Percentiles rank a stretch among this genome's conserved stretches.
These are phyloP conservation scores for Ypsolopha sequella DNA, from an alignment of 2,888 invertebrate species.

Conservation along the genomic window DNA sequence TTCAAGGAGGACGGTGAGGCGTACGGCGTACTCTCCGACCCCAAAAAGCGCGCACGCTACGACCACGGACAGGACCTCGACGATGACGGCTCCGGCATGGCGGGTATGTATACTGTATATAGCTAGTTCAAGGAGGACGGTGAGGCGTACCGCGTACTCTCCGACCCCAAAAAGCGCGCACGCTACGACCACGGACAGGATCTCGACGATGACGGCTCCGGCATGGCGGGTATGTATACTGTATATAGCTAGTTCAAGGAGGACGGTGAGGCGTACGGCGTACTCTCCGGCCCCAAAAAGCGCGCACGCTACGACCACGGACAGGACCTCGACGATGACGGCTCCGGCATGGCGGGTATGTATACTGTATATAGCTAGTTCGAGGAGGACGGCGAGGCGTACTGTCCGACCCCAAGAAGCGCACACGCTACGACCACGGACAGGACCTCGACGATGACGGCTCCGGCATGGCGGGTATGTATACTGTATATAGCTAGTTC, in stretches of 20 bases:
- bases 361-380: no score
- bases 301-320: constrained; percentile 92
- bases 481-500: no score
- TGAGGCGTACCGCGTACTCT: constrained; percentile 92
- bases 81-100: constrained; percentile 71
- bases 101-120: constrained; percentile 27
- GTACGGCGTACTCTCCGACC: constrained; percentile 91
- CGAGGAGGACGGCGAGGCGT: constrained; percentile 97
- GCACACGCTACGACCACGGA: constrained; percentile 90
- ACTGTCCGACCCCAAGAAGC: constrained; percentile 91
- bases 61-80: constrained; percentile 93
- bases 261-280: constrained; percentile 93
- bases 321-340: constrained; percentile 86
- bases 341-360: constrained; percentile 56
- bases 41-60: constrained; percentile 89
- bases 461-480: constrained; percentile 57
- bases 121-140: constrained; percentile 94
- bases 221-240: constrained; percentile 50
- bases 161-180: constrained; percentile 89
- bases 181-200: constrained; percentile 94
- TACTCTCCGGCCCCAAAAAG: constrained; percentile 92
- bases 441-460: constrained; percentile 86
- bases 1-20: constrained; percentile 98
- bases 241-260: constrained; percentile 85
- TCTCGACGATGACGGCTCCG: constrained; percentile 77